Base-by-base conservation (phyloP, 2,888 invertebrate genomes). In the Gastrophysa polygoni region DNA sequence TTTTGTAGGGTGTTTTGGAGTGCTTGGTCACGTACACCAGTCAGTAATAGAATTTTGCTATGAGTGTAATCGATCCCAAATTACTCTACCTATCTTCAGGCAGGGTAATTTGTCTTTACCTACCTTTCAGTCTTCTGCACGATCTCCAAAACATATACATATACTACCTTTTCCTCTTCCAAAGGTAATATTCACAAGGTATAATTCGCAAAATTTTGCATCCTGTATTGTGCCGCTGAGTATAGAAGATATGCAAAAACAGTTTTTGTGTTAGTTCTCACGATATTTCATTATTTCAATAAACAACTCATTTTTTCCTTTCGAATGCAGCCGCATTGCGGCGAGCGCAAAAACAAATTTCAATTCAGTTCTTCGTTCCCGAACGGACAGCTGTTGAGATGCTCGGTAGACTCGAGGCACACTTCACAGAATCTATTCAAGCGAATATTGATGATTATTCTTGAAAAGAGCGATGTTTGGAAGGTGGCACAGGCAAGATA, bases 361-460 rank as follows among this genome's bases (percentile, higher is more conserved):
- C 43, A 54, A 54, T 46, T 20, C 16, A 54, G 43, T 57, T 64
- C 60, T 60, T 57, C 52, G 16, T 16, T n/a, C 16, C 49, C 4
- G 38, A 38, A 38, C 38, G 14, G 38, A 44, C 63, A 63, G 63
- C 63, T 63, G 63, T 52, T 55, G 38, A 58, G 50, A 63, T 59
- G 47, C 47, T 54, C 54, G 57, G 57, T 51, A 60, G 57, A 60
- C 57, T 57, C 50, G 29, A 44, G 59, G 64, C 64, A 64, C 64
- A 56, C 61, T 64, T 61, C 64, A 59, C 57, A 57, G 57, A 47
- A 34, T 52, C 64, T 47, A 60, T 59, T 64, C 55, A 55, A 57
- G 50, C 56, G 57, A 54, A 61, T 61, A 59, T 52, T 57, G 64
- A 50, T 61, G 56, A 61, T 64, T 62, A 62, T 64, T 59, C 59